Evolutionary conservation across 2,888 invertebrate species (phyloP).

Genomic region (Griposia aprilina): DNA sequence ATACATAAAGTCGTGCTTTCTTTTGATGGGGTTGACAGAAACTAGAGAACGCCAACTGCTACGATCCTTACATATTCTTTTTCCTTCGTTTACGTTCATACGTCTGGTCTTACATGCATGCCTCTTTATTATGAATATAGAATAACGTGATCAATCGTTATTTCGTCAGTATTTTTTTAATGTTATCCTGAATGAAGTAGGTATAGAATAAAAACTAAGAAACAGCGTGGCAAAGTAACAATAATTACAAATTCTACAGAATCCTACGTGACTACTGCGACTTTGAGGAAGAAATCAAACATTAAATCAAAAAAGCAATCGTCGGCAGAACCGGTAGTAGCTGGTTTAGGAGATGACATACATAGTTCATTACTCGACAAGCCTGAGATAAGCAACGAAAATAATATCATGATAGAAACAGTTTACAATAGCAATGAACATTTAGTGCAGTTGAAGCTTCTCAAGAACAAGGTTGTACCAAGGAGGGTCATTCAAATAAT

Average conservation of each 20-base stretch:
- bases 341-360: too few relatives aligned
- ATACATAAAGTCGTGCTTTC: too few relatives aligned
- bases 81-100: too few relatives aligned
- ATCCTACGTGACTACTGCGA: not conserved
- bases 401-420: conserved; percentile 57
- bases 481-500: conserved; percentile 73
- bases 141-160: not conserved
- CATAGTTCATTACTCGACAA: too few relatives aligned
- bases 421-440: conserved; percentile 70
- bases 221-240: not conserved
- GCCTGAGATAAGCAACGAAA: accelerated
- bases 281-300: not conserved
- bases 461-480: conserved; percentile 72
- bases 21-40: too few relatives aligned
- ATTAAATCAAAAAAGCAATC: not conserved
- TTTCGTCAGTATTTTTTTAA: too few relatives aligned
- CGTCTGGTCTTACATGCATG: too few relatives aligned
- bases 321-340: not conserved
- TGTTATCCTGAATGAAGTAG: not conserved
- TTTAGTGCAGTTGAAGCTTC: conserved; percentile 74
- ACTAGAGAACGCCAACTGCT: too few relatives aligned
- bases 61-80: too few relatives aligned
- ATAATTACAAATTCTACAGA: too few relatives aligned
- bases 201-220: too few relatives aligned
- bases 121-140: not conserved